A percentile compares a stretch with the other conserved stretches of the same genome.
phyloP scores from a whole-genome alignment of 2,113 vertebrate genomes.

The Tautogolabrus adspersus region DNA sequence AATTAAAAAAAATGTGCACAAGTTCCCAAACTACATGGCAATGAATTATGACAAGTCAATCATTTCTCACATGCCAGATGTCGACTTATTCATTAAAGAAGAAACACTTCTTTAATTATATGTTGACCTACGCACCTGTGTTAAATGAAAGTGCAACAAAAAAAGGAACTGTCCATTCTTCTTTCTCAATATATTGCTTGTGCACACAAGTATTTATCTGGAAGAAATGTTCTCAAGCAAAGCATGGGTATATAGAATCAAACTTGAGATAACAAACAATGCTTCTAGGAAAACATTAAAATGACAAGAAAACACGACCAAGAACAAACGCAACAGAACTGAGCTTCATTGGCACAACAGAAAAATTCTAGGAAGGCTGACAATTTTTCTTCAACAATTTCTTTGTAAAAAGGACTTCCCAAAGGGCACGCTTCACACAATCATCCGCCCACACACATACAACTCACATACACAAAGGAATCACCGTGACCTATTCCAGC shows the following conservation, averaged over 20 bases:
- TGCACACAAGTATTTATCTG: no score
- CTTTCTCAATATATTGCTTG: neutral
- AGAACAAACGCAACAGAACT: neutral
- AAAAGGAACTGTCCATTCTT: neutral
- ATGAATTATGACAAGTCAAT: neutral
- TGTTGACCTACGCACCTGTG: neutral
- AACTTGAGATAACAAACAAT: neutral
- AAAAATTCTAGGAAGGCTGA: neutral
- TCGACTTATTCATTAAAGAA: neutral
- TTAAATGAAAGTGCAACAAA: neutral
- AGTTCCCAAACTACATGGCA: neutral
- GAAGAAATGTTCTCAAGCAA: no score
- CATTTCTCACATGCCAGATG: neutral
- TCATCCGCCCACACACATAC: neutral
- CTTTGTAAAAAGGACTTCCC: constrained; percentile 3
- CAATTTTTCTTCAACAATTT: neutral
- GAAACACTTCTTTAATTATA: neutral
- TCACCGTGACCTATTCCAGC: constrained; percentile 16
- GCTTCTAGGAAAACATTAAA: neutral
- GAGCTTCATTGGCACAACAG: neutral
- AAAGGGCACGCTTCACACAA: neutral
- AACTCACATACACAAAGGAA: neutral
- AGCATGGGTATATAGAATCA: no score
- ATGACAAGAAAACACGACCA: neutral
- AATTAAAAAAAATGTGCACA: constrained; percentile 10